Evolutionary conservation across 2,797 vertebrate species (phyloP).

Genomic region (Emydoidea blandingii): DNA sequence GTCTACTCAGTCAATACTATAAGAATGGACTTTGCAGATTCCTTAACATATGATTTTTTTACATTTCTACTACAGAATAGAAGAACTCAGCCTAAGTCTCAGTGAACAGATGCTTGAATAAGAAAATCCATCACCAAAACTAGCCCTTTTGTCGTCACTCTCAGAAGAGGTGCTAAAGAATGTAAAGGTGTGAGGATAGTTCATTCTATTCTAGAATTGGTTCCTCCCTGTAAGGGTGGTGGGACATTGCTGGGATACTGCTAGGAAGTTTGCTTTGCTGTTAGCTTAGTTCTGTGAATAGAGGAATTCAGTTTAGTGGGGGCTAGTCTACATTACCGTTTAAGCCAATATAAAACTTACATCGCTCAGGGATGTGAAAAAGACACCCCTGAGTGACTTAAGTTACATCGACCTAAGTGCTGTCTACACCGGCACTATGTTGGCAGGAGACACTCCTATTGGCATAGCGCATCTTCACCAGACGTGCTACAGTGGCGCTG

Average conservation of each 20-base stretch:
- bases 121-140: neutral
- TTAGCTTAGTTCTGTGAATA: neutral
- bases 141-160: neutral
- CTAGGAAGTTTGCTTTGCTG: neutral
- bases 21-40: neutral
- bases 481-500: no score
- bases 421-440: no score
- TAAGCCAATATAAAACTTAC: no score
- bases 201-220: slow-evolving; percentile 34
- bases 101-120: neutral
- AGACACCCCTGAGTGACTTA: no score
- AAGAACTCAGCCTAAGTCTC: slow-evolving; percentile 8
- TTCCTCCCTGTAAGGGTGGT: neutral
- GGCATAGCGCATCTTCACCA: no score
- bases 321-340: no score
- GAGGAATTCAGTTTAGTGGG: neutral
- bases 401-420: no score
- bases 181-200: accelerated
- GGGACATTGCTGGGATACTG: neutral
- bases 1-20: neutral
- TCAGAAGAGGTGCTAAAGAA: neutral
- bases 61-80: neutral
- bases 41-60: neutral
- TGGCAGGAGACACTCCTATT: no score
- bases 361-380: no score